These are phyloP conservation scores for Trichomalopsis sarcophagae DNA, from an alignment of 1,140 invertebrate species.

Conservation along the genomic window DNA sequence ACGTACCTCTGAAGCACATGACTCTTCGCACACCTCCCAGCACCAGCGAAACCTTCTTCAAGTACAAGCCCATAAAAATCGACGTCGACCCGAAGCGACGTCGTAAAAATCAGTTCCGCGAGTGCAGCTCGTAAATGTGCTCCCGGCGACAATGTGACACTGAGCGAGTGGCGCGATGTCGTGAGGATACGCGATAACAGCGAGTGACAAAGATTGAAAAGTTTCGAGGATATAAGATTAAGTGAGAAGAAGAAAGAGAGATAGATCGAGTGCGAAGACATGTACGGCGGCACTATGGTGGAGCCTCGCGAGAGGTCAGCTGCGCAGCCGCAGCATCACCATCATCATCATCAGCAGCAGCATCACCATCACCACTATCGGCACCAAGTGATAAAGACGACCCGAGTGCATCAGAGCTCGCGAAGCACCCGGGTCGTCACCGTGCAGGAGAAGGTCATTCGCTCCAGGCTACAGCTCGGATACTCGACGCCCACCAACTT, in stretches of 20 bases:
- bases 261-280: conserved; percentile 25
- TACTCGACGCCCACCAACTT: conserved; percentile 73
- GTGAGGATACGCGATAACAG: not conserved
- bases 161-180: not conserved
- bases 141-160: not conserved
- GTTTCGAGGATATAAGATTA: not conserved
- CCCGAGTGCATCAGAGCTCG: conserved; percentile 69
- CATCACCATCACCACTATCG: conserved; percentile 67
- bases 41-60: not conserved
- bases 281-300: conserved; percentile 70
- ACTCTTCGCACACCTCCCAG: not conserved
- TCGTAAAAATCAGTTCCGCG: not conserved
- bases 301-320: conserved; percentile 64
- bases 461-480: conserved; percentile 71
- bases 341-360: conserved; percentile 52
- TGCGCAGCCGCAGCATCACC: conserved; percentile 26
- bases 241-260: not conserved
- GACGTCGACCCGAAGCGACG: not conserved
- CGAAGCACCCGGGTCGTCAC: conserved; percentile 68
- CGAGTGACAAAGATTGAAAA: not conserved
- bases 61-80: not conserved
- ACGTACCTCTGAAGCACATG: conserved; percentile 28
- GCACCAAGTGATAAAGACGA: conserved; percentile 71
- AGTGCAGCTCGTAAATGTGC: not conserved
- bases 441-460: conserved; percentile 73